Conservation (phyloP, 2,113 vertebrate species). For the Corythornis cristatus region DNA sequence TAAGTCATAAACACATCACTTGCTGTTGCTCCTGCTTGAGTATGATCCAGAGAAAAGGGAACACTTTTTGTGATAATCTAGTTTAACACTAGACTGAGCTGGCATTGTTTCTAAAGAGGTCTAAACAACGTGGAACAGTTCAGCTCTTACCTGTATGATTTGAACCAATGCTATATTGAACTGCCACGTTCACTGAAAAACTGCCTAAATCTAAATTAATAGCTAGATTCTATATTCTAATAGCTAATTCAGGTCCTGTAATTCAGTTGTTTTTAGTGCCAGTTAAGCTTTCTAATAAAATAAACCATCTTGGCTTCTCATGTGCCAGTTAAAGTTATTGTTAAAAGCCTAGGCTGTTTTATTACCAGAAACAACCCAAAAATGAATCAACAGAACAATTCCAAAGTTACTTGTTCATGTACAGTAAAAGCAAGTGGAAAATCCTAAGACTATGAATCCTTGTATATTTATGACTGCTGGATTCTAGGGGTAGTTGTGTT, state of each 20-base stretch:
- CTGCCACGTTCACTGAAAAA: not conserved
- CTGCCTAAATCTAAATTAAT: not conserved
- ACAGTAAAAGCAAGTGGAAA: not conserved
- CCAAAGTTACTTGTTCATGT: not conserved
- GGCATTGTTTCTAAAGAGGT: not conserved
- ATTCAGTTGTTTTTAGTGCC: not conserved
- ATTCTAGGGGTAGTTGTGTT: not conserved
- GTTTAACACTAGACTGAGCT: not conserved
- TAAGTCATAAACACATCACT: not conserved
- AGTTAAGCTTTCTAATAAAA: not conserved
- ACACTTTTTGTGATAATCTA: accelerated
- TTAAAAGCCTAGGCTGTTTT: not conserved
- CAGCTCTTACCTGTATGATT: not conserved
- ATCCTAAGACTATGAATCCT: not conserved
- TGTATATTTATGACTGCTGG: not conserved
- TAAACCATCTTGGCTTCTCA: not conserved
- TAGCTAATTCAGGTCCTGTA: not conserved
- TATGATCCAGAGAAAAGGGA: not conserved
- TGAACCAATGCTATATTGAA: not conserved
- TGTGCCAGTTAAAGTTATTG: not conserved
- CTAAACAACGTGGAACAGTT: not conserved
- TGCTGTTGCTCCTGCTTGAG: not conserved
- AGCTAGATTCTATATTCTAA: not conserved
- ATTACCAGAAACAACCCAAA: not conserved
- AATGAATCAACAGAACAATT: not conserved